These are phyloP conservation scores for Sturnus vulgaris DNA, from an alignment of 2,113 vertebrate genomes.

Conservation along the genomic window DNA sequence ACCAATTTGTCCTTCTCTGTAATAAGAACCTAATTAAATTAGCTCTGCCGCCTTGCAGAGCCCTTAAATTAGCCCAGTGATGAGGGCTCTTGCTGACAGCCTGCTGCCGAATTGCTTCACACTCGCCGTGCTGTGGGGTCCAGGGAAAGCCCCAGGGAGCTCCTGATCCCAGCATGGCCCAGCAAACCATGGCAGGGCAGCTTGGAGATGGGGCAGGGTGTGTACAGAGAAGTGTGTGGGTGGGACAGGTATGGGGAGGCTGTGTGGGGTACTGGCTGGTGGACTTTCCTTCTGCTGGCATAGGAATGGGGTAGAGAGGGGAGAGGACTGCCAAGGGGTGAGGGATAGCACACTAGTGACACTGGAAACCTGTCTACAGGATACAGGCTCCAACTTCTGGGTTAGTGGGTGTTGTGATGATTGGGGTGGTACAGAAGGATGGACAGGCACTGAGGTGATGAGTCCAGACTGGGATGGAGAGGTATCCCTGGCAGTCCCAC, in stretches of 20 bases:
- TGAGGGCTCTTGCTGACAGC: neutral
- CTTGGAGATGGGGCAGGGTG: neutral
- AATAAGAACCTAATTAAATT: conserved; percentile 70
- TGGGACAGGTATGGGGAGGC: neutral
- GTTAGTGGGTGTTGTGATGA: neutral
- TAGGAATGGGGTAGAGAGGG: too few species aligned
- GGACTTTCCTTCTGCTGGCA: neutral
- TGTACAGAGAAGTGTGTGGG: accelerated
- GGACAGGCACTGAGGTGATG: neutral
- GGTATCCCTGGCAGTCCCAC: neutral
- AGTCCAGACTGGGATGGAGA: neutral
- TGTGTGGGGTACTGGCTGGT: neutral
- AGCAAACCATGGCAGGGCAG: neutral
- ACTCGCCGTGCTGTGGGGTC: neutral
- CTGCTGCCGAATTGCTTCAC: neutral
- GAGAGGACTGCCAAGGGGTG: neutral
- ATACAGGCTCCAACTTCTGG: neutral
- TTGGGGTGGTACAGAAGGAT: neutral
- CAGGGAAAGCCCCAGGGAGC: neutral
- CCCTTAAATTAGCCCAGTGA: conserved; percentile 29
- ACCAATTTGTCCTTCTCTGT: conserved; percentile 51
- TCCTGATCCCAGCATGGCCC: accelerated
- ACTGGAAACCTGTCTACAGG: neutral
- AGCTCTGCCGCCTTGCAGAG: neutral
- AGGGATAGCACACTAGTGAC: neutral